Conservation (phyloP, 1,140 invertebrate genomes). For the Drosophila miranda region DNA sequence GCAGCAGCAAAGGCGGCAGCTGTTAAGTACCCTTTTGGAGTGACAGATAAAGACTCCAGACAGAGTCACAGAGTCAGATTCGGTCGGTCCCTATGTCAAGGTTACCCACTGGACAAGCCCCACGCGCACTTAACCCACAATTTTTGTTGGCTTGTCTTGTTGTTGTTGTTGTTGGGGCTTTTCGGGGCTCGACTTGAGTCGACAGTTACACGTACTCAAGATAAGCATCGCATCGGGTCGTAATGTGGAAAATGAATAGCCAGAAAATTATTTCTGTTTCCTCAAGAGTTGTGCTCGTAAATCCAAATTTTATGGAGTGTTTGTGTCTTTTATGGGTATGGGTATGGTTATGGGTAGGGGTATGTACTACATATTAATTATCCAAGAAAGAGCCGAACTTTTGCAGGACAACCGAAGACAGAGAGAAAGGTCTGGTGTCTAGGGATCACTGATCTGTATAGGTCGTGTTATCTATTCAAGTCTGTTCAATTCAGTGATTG, state of each 20-base stretch:
- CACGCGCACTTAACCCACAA: conserved; percentile 76
- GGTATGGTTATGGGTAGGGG: too few species aligned
- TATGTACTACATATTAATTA: conserved; percentile 6
- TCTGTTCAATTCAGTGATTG: neutral
- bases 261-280: conserved; percentile 38
- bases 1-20: conserved; percentile 29
- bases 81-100: conserved; percentile 74
- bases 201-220: conserved; percentile 76
- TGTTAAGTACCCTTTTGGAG: conserved; percentile 68
- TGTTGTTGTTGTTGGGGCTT: conserved; percentile 24
- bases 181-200: conserved; percentile 27
- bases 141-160: conserved; percentile 31
- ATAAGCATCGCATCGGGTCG: conserved; percentile 58
- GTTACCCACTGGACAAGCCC: conserved; percentile 64
- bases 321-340: neutral
- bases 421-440: neutral
- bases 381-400: neutral
- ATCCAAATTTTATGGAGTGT: conserved; percentile 47
- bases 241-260: conserved; percentile 57
- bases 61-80: conserved; percentile 16
- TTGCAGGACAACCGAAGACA: neutral
- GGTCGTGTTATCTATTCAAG: conserved; percentile 24
- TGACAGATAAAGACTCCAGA: conserved; percentile 40
- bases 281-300: conserved; percentile 29
- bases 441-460: conserved; percentile 8